Evolutionary conservation across 2,113 vertebrate genomes (phyloP).

Genomic region (Alligator mississippiensis): DNA sequence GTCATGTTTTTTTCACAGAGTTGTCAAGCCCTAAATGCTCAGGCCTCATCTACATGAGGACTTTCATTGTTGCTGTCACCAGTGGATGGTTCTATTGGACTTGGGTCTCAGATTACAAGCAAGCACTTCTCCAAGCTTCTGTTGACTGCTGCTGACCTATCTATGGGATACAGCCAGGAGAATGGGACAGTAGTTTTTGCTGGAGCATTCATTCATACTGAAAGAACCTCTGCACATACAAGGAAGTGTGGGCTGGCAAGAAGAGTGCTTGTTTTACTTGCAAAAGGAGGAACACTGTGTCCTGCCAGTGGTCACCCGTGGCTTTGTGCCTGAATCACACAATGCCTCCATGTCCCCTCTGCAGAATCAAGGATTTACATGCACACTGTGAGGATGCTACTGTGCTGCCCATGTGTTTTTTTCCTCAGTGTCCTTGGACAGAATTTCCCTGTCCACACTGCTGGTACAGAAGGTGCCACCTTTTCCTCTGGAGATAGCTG

Average conservation of each 20-base stretch:
- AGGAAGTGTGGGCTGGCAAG: neutral
- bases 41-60: neutral
- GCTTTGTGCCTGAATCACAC: neutral
- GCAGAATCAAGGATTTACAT: neutral
- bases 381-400: neutral
- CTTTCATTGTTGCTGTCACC: neutral
- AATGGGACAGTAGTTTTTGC: neutral
- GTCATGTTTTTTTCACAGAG: neutral
- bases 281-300: neutral
- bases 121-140: neutral
- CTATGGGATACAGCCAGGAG: neutral
- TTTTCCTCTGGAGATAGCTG: neutral
- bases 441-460: neutral
- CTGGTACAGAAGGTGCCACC: neutral
- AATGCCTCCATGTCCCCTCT: neutral
- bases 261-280: neutral
- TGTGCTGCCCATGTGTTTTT: neutral
- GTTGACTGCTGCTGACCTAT: neutral
- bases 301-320: neutral
- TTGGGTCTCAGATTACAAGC: accelerated
- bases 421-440: neutral
- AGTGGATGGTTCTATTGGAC: neutral
- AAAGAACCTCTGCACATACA: no score
- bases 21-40: neutral
- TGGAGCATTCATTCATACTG: neutral